Evolutionary conservation across 2,797 vertebrate genomes (phyloP).

Genomic region (Sebastes steindachneri): DNA sequence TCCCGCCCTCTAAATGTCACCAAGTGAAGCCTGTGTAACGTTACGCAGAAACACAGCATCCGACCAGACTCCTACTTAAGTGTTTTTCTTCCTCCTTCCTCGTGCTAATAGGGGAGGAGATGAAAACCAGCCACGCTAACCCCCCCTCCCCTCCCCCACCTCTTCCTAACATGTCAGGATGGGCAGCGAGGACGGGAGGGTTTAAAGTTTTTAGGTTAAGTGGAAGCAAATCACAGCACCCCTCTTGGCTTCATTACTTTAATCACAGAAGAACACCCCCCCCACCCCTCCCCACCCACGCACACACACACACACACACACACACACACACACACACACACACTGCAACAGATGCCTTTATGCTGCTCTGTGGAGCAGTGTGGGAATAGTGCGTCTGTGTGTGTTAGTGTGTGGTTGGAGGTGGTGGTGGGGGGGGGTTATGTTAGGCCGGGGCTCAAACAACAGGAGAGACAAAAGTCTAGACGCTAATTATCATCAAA

Average conservation of each 20-base stretch:
- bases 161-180: background rate
- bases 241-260: constrained; percentile 33
- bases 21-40: background rate
- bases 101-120: constrained; percentile 18
- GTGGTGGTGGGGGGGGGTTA: background rate
- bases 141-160: background rate
- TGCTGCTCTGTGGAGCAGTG: background rate
- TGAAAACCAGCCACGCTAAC: constrained; percentile 26
- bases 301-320: background rate
- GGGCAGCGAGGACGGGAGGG: background rate
- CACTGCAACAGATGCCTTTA: constrained; percentile 30
- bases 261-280: constrained; percentile 39
- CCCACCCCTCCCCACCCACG: accelerated
- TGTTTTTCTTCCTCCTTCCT: constrained; percentile 16
- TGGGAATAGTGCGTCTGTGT: background rate
- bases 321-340: background rate
- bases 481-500: constrained; percentile 63
- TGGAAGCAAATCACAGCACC: constrained; percentile 39
- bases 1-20: background rate
- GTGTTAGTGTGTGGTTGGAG: background rate
- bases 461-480: constrained; percentile 56
- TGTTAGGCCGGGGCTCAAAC: constrained; percentile 16
- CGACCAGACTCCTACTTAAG: background rate
- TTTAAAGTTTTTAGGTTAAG: constrained; percentile 56
- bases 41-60: background rate